Base-by-base conservation (phyloP, 2,888 invertebrate genomes). In the Drosophila seclusa region DNA sequence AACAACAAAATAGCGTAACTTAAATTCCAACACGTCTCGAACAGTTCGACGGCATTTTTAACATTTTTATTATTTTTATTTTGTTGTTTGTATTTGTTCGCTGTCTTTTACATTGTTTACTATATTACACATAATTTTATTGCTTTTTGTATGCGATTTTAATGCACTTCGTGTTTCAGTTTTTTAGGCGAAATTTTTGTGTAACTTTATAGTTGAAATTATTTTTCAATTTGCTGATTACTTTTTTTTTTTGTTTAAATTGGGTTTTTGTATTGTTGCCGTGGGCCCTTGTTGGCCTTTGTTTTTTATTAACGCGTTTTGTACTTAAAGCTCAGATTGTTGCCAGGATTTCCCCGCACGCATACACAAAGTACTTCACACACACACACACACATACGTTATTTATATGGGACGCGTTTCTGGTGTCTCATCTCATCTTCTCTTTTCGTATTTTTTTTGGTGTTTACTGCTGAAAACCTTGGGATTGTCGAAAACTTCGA, bases 1-100 rank as follows among this genome's bases (percentile, higher is more conserved):
- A 53, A 59, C 24, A 34, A 38, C 18, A 54, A 45, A 52, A 70
- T 71, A 74, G 74, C 68, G 70, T 60, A 82, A 77, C 72, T 78
- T 67, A 80, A 90, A 88, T 88, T 88, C 87, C 87, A 72, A 54
- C 87, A 88, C 87, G 87, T 90, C 78, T 76, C 68, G 55, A 68
- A 73, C 67, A 67, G 76, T 80, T 80, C 79, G 67, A 68, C 73
- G 71, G 49, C 57, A 60, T 45, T 45, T 45, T 45, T 24, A 45
- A 45, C 13, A 62, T 78, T 77, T 62, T 66, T 24, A 24, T 29
- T 54, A 18, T 66, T 13, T 38, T 2, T 21, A 13, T 53, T 61
- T 60, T 1, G 1, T 55, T 66, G 40, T 7, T 45, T 24, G 4
- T 45, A 16, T 38, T 34, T 64, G 63, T 68, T 61, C 69, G 62